Conservation (phyloP, 2,797 vertebrate species). For the Martes flavigula region DNA sequence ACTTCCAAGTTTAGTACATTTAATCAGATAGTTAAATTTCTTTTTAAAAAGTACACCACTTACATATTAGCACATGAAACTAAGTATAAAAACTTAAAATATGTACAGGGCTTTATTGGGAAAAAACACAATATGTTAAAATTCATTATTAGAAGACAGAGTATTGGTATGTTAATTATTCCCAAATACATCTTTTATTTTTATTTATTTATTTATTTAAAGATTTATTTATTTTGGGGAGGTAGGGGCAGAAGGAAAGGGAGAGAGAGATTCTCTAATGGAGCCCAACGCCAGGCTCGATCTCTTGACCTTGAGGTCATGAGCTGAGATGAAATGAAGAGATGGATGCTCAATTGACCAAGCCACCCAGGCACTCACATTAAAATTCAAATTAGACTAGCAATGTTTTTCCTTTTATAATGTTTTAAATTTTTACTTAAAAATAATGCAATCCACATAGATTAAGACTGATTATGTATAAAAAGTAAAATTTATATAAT, state of each 20-base stretch:
- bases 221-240: not conserved
- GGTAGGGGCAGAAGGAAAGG: not conserved
- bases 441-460: not conserved
- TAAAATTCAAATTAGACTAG: not conserved
- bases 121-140: not conserved
- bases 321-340: not conserved
- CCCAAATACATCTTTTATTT: not conserved
- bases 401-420: not conserved
- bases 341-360: not conserved
- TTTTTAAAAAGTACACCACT: not conserved
- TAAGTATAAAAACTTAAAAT: not conserved
- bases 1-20: not conserved
- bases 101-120: not conserved
- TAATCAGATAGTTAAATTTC: not conserved
- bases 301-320: not conserved
- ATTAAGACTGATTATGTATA: not conserved
- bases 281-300: not conserved
- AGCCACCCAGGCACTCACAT: not conserved
- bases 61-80: not conserved
- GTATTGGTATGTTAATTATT: not conserved
- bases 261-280: not conserved
- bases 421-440: slow-evolving; percentile 19
- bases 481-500: not conserved
- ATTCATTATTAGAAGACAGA: not conserved
- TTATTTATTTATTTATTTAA: not conserved